phyloP scores from a whole-genome alignment of 2,888 invertebrate species.

The Conops quadrifasciatus region DNA sequence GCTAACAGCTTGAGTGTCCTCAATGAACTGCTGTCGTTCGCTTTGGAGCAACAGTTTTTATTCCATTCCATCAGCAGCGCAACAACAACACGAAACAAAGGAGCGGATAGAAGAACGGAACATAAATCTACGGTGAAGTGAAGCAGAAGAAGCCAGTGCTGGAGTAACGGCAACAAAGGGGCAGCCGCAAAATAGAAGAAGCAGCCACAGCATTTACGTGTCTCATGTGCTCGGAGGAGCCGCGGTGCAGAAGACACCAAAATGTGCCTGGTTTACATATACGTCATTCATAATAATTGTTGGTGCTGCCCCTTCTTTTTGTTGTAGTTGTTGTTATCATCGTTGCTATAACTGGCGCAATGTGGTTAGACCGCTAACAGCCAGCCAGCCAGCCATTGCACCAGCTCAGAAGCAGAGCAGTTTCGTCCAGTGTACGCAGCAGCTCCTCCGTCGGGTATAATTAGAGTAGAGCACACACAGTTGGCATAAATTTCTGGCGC shows the following conservation, averaged over 20 bases:
- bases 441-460: neutral
- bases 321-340: constrained; percentile 21
- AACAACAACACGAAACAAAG: constrained; percentile 9
- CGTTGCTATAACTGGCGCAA: neutral
- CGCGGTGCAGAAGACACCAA: neutral
- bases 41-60: constrained; percentile 61
- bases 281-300: constrained; percentile 47
- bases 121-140: constrained; percentile 17
- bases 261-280: constrained; percentile 34
- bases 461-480: neutral
- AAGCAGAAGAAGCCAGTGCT: constrained; percentile 9
- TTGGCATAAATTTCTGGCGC: constrained; percentile 19
- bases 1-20: constrained; percentile 58
- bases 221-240: neutral
- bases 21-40: constrained; percentile 58
- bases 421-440: neutral
- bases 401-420: neutral
- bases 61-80: constrained; percentile 47
- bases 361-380: constrained; percentile 22
- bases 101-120: constrained; percentile 6
- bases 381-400: neutral
- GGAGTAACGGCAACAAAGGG: neutral
- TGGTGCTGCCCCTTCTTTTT: constrained; percentile 5
- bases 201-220: constrained; percentile 13
- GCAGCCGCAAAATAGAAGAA: constrained; percentile 15